These are phyloP conservation scores for Machimus rusticus DNA, from an alignment of 2,888 invertebrate genomes.

Conservation along the genomic window DNA sequence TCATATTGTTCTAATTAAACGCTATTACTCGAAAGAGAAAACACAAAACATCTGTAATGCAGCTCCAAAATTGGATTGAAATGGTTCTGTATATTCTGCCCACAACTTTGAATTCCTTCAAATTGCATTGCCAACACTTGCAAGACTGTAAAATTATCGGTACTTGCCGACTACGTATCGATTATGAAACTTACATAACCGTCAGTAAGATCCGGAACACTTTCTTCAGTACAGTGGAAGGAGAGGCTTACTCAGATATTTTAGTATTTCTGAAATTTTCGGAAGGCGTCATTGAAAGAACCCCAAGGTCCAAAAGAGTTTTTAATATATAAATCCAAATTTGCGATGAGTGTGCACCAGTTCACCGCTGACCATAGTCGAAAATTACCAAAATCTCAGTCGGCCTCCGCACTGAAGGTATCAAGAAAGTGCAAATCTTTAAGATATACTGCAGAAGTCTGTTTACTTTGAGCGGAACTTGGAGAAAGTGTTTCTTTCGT, in stretches of 20 bases:
- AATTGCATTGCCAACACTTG: not conserved
- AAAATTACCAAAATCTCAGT: not conserved
- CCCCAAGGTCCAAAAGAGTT: constrained; percentile 10
- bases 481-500: constrained; percentile 27
- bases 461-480: not conserved
- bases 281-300: constrained; percentile 1
- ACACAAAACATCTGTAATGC: too few species aligned
- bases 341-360: not conserved
- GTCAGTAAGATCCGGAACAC: not conserved
- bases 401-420: not conserved
- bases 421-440: constrained; percentile 22
- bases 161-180: not conserved
- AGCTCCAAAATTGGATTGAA: not conserved
- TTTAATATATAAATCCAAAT: constrained; percentile 26
- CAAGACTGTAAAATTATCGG: not conserved
- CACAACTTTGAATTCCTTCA: not conserved
- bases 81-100: not conserved
- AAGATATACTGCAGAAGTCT: not conserved
- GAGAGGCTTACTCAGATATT: not conserved
- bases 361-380: not conserved
- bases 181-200: not conserved
- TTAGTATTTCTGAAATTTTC: not conserved
- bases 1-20: too few species aligned
- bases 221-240: not conserved
- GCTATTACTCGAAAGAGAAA: too few species aligned